Base-by-base conservation (phyloP, 2,113 vertebrate genomes). In the Hepsetus odoe region DNA sequence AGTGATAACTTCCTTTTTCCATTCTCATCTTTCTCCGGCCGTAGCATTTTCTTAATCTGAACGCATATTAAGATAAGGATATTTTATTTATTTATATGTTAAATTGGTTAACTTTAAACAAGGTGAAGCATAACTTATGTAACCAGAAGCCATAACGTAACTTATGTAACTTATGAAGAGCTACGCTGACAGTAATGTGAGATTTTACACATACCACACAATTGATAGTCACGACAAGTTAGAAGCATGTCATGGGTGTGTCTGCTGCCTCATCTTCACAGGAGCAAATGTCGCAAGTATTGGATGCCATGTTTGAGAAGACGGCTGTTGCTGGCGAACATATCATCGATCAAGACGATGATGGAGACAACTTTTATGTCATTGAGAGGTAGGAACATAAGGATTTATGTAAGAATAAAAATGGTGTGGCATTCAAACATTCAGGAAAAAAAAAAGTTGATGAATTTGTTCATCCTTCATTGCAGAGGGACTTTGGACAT, bases 271-370 rank as follows among this genome's bases (percentile, higher is more conserved):
- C 74, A 12, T 26, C 9, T 11, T 49, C 59, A 51, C 85, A 99
- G 98, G 98, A 99, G 74, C 93, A 99, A 92, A 96, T 99, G 91
- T 98, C 96, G 86, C 95, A 99, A 89, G 96, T 99, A 75, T 90
- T 99, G 88, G 98, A 99, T 85, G 98, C 97, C 12, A 98, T 99
- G 93, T 99, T 99, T 92, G 98, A 99, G 91, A 99, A 97, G 89
- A 85, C 94, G 80, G 93, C 95, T 87, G 93, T 92, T 84, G 91
- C 93, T 83, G 96, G 94, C 5, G 97, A 98, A 77, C 96, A 97
- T 74, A 94, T 99, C 77, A 99, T 99, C 70, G 96, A 99, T 87
- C 97, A 99, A 93, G 95, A 96, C 33, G 98, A 98, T 77, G 98
- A 99, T 51, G 97, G 98, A 6, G 97, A 99, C 92, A 99, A 99